These are phyloP conservation scores for Drosophila niveifrons DNA, from an alignment of 2,888 invertebrate genomes.

Conservation along the genomic window DNA sequence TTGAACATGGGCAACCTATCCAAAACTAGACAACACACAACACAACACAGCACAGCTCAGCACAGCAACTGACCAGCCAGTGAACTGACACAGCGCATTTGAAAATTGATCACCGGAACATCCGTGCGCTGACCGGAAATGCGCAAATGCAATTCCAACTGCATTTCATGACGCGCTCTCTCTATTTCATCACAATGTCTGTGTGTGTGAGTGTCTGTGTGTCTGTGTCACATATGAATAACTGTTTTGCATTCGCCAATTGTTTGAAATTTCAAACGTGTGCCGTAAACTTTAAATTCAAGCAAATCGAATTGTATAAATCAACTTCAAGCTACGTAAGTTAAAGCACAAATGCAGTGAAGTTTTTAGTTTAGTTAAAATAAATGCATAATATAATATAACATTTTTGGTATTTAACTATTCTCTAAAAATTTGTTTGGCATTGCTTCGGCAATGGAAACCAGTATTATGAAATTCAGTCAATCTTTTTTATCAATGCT, in stretches of 20 bases:
- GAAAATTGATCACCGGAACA: conserved; percentile 80
- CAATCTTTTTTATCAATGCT: no score
- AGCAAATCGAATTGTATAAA: background rate
- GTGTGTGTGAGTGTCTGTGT: conserved; percentile 17
- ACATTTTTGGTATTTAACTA: no score
- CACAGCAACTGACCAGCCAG: conserved; percentile 41
- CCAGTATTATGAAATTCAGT: no score
- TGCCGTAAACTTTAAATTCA: conserved; percentile 11
- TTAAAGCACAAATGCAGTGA: no score
- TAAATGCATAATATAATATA: no score
- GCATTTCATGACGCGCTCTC: conserved; percentile 30
- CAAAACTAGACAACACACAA: conserved; percentile 35
- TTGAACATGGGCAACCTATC: conserved; percentile 15
- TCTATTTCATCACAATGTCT: conserved; percentile 10
- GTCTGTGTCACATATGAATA: conserved; percentile 46
- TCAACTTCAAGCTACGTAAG: background rate
- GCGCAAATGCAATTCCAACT: conserved; percentile 75
- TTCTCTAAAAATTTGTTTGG: no score
- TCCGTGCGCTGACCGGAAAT: conserved; percentile 80
- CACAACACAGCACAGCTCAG: no score
- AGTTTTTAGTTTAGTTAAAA: no score
- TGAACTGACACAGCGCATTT: conserved; percentile 75
- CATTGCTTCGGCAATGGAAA: no score
- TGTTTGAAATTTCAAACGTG: conserved; percentile 23
- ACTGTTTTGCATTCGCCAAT: conserved; percentile 52